Conservation (phyloP, 2,797 vertebrate genomes). For the Leptoclinus maculatus region DNA sequence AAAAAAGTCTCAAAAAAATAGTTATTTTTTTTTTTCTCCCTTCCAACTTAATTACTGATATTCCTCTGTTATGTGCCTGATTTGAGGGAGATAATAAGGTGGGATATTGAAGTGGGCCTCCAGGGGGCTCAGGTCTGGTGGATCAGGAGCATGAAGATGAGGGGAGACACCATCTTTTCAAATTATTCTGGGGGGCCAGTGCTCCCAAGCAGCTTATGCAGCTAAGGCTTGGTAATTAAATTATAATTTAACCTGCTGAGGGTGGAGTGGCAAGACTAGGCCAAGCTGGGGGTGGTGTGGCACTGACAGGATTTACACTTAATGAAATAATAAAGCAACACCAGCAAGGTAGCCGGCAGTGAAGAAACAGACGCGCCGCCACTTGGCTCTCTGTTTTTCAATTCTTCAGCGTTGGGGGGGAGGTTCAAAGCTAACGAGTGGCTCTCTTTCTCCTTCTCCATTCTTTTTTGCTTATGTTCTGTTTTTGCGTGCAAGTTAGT, state of each 20-base stretch:
- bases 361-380: constrained; percentile 60
- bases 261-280: constrained; percentile 90
- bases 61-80: constrained; percentile 83
- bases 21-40: constrained; percentile 53
- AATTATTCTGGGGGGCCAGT: constrained; percentile 96
- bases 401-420: constrained; percentile 46
- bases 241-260: constrained; percentile 98
- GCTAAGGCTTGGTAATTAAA: constrained; percentile 99
- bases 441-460: constrained; percentile 22
- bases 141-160: constrained; percentile 84
- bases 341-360: constrained; percentile 85
- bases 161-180: constrained; percentile 95
- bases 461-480: constrained; percentile 41
- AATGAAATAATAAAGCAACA: constrained; percentile 98
- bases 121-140: constrained; percentile 79
- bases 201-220: constrained; percentile 97
- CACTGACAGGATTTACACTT: constrained; percentile 92
- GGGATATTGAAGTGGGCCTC: constrained; percentile 85
- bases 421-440: constrained; percentile 64
- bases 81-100: constrained; percentile 86
- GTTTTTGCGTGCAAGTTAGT: constrained; percentile 37
- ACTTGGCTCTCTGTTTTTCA: constrained; percentile 72
- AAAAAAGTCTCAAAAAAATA: constrained; percentile 75
- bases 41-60: constrained; percentile 86
- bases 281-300: constrained; percentile 87